Percentiles rank a stretch among this genome's conserved stretches.
Evolutionary conservation across 2,888 invertebrate species (phyloP).

Genomic region (Yponomeuta plumbellus): DNA sequence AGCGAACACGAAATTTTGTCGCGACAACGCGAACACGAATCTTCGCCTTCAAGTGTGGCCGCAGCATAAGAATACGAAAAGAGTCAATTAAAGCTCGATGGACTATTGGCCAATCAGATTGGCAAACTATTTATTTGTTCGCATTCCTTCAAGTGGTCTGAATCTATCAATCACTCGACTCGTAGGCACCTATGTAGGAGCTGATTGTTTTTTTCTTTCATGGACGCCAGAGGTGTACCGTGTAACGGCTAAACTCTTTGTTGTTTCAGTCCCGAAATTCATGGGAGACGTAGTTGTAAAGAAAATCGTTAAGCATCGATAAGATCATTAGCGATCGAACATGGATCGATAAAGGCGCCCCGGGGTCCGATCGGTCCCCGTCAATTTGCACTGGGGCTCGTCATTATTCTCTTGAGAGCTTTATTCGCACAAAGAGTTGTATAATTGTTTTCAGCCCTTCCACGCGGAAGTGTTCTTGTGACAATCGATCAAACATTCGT

Average conservation of each 20-base stretch:
- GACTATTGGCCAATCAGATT: no score
- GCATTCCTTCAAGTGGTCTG: no score
- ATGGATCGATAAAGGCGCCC: slow-evolving; percentile 49
- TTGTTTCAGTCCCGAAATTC: slow-evolving; percentile 38
- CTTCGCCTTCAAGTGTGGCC: no score
- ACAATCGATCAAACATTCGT: slow-evolving; percentile 65
- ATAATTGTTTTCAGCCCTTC: slow-evolving; percentile 63
- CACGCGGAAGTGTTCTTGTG: slow-evolving; percentile 42
- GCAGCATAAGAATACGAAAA: no score
- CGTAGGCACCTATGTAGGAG: no score
- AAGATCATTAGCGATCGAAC: slow-evolving; percentile 65
- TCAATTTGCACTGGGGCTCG: slow-evolving; percentile 39
- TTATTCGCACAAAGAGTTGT: slow-evolving; percentile 49
- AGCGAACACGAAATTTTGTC: no score
- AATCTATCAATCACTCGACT: no score
- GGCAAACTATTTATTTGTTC: no score
- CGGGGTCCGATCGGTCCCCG: slow-evolving; percentile 41
- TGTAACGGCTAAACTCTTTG: slow-evolving; percentile 54
- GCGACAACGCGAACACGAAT: no score
- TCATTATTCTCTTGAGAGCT: slow-evolving; percentile 40
- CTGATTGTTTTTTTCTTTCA: slow-evolving; percentile 14
- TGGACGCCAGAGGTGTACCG: background rate
- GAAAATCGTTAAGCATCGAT: slow-evolving; percentile 45
- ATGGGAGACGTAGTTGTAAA: slow-evolving; percentile 35
- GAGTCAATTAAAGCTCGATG: no score